phyloP scores from a whole-genome alignment of 2,888 invertebrate genomes.

The Tetheella fluctuosa region DNA sequence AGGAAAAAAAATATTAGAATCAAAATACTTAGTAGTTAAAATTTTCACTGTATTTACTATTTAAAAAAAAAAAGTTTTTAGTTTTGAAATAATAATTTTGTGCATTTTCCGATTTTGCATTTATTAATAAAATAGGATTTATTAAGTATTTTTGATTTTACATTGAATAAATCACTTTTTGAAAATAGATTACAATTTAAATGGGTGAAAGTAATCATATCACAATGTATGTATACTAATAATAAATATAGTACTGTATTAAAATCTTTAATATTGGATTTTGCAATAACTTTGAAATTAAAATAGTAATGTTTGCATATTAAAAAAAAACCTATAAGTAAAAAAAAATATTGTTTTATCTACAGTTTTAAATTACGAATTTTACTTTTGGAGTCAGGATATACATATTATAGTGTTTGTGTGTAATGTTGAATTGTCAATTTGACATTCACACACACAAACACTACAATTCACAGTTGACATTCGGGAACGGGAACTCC shows the following conservation, averaged over 20 bases:
- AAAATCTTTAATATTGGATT: slow-evolving; percentile 61
- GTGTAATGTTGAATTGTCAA: not conserved
- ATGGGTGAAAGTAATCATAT: slow-evolving; percentile 77
- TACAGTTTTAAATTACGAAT: not conserved
- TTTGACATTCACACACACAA: not conserved
- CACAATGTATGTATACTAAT: slow-evolving; percentile 75
- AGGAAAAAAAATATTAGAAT: slow-evolving; percentile 67
- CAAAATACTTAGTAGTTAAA: slow-evolving; percentile 62
- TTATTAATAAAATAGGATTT: slow-evolving; percentile 34
- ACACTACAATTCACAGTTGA: not conserved
- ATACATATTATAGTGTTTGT: not conserved
- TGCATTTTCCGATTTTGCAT: slow-evolving; percentile 53
- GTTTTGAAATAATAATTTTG: slow-evolving; percentile 25
- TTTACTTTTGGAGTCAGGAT: not conserved
- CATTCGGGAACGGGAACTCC: not conserved
- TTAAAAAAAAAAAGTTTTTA: slow-evolving; percentile 28
- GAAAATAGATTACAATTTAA: slow-evolving; percentile 35
- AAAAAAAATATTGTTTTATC: not conserved
- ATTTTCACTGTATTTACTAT: slow-evolving; percentile 38
- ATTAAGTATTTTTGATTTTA: slow-evolving; percentile 27
- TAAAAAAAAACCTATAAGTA: not conserved
- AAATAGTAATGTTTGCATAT: slow-evolving; percentile 28
- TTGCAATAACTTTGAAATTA: slow-evolving; percentile 46
- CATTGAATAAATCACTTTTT: slow-evolving; percentile 23
- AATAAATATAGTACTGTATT: slow-evolving; percentile 58